Conservation (phyloP, 2,888 invertebrate genomes). For the Oasisia sp. region DNA sequence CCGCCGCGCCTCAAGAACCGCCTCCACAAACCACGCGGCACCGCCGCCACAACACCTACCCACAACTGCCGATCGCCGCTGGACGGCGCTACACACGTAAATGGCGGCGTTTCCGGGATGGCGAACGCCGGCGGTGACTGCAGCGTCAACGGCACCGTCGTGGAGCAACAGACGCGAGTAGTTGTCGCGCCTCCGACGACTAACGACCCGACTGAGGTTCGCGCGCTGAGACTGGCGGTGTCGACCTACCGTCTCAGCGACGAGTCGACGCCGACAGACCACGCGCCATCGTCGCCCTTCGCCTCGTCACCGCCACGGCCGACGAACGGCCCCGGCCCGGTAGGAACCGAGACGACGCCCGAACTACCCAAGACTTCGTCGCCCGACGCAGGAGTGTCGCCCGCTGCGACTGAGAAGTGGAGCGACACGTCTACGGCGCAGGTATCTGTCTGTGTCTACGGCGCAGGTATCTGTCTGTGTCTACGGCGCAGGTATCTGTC, state of each 20-base stretch:
- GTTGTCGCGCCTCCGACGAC: not conserved
- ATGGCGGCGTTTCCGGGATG: not conserved
- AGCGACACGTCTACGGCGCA: not conserved
- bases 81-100: not conserved
- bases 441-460: too few species aligned
- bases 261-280: not conserved
- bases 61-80: not conserved
- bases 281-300: not conserved
- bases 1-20: not conserved
- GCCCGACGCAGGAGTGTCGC: not conserved
- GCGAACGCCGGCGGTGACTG: conserved; percentile 4
- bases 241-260: not conserved
- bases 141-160: not conserved
- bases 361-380: not conserved
- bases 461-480: too few species aligned
- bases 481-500: too few species aligned
- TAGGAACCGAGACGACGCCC: not conserved
- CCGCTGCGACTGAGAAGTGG: not conserved
- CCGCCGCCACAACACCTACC: not conserved
- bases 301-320: not conserved
- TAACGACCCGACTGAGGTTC: not conserved
- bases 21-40: not conserved
- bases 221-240: not conserved
- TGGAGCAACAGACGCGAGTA: not conserved
- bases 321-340: not conserved